A percentile compares a stretch with the other conserved stretches of the same genome.
These are phyloP conservation scores for Sebastes steindachneri DNA, from an alignment of 2,797 vertebrate genomes.

Conservation along the genomic window DNA sequence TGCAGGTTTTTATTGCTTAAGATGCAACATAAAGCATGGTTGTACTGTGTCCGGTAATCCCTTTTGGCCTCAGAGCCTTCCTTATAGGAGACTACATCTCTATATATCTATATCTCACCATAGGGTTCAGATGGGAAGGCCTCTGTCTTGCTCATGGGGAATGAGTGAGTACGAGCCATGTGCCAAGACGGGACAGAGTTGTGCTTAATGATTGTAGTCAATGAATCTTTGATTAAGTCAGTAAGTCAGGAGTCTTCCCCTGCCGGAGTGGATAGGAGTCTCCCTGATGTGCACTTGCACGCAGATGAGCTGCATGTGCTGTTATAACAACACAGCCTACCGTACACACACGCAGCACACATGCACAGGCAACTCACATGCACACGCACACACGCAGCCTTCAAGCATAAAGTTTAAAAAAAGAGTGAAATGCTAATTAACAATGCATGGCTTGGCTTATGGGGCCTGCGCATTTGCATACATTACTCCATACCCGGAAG, in stretches of 20 bases:
- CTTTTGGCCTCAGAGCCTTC: not conserved
- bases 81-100: not conserved
- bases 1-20: not conserved
- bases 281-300: constrained; percentile 21
- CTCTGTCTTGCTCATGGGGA: not conserved
- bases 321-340: constrained; percentile 1
- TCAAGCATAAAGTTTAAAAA: not conserved
- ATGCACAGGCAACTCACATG: not conserved
- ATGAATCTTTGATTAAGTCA: constrained; percentile 59
- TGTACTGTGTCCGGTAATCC: not conserved
- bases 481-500: constrained; percentile 27
- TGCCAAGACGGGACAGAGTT: constrained; percentile 17
- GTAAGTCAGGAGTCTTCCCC: constrained; percentile 6
- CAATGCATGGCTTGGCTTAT: constrained; percentile 47
- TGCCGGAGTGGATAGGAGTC: not conserved
- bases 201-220: constrained; percentile 29
- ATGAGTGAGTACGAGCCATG: not conserved
- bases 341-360: constrained; percentile 1
- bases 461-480: constrained; percentile 40
- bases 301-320: constrained; percentile 3
- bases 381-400: not conserved
- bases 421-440: constrained; percentile 48
- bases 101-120: not conserved
- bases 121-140: not conserved
- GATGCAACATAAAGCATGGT: not conserved